Percentiles rank a stretch among this genome's conserved stretches.
These are phyloP conservation scores for Passer domesticus DNA, from an alignment of 2,113 vertebrate species.

Conservation along the genomic window DNA sequence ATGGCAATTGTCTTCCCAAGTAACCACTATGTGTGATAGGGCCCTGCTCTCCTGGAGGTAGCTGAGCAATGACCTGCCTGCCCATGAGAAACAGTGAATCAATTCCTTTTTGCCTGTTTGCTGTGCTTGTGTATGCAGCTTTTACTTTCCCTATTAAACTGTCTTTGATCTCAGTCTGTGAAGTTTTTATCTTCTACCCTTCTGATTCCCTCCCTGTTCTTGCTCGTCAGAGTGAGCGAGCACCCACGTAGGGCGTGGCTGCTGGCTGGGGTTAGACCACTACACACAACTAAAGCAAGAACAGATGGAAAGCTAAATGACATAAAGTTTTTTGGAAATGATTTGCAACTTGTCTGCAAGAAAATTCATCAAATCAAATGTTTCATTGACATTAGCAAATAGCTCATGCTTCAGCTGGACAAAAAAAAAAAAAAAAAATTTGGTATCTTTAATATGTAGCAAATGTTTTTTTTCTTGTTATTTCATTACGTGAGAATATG, in stretches of 20 bases:
- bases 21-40: accelerated
- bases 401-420: not conserved
- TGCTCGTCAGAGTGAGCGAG: accelerated
- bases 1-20: not conserved
- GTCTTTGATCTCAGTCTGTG: not conserved
- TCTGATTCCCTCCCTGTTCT: not conserved
- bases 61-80: not conserved
- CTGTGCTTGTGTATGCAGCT: not conserved
- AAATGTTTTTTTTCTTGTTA: not conserved
- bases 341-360: not conserved
- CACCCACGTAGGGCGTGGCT: accelerated
- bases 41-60: not conserved
- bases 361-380: not conserved
- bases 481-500: not conserved
- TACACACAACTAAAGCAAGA: not conserved
- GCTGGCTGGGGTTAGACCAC: not conserved
- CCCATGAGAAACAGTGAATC: not conserved
- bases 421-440: not conserved
- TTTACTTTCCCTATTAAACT: not conserved
- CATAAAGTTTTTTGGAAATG: not conserved
- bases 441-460: not conserved
- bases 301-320: not conserved
- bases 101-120: not conserved
- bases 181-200: not conserved
- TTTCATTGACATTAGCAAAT: not conserved